Evolutionary conservation across 2,113 vertebrate genomes (phyloP), one percentile per base, ranked within the genome.

Genomic region (Lophotis ruficrista): DNA sequence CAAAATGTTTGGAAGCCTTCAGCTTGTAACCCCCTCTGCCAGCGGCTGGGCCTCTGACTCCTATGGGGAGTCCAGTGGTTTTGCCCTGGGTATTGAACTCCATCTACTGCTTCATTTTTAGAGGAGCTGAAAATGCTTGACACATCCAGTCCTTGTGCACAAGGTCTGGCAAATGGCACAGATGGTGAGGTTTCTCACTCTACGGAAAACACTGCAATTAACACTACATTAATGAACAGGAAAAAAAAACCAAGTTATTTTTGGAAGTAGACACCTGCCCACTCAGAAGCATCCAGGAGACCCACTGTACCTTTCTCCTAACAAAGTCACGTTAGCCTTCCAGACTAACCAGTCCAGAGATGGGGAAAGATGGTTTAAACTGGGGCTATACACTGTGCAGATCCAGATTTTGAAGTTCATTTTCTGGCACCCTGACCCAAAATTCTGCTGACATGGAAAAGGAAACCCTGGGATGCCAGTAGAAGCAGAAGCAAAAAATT

Each of bases 401-500:
- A 66, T 75, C 21, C 72, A 91, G 56, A 84, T 94, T 95, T 89
- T 84, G 48, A 87, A 94, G 75, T 43, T 56, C 9, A 12, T 84
- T 91, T 95, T 82, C 77, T 96, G 89, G 69, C 65, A 83, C 43
- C 21, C 38, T 62, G 25, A 78, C 64, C 68, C 69, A 92, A 84
- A 94, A 76, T 71, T 92, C 89, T 91, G 37, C 71, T 69, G 87
- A 69, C 14, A 2, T 76, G 17, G 38, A 69, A 82, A 91, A 95
- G 53, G 65, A 89, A 96, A 64, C 27, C 51, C 80, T 93, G 81
- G 38, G 45, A 89, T 93, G 53, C 51, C 81, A 87, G 56, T 47
- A 91, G 87, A 84, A 93, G 83, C 60, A 92, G 88, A 86, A 96
- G 95, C 85, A 89, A 94, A 91, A 96, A 91, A 95, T 87, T 87